Evolutionary conservation across 2,888 invertebrate genomes (phyloP), one percentile per base, ranked within the genome.

Genomic region (Mythimna albipuncta): DNA sequence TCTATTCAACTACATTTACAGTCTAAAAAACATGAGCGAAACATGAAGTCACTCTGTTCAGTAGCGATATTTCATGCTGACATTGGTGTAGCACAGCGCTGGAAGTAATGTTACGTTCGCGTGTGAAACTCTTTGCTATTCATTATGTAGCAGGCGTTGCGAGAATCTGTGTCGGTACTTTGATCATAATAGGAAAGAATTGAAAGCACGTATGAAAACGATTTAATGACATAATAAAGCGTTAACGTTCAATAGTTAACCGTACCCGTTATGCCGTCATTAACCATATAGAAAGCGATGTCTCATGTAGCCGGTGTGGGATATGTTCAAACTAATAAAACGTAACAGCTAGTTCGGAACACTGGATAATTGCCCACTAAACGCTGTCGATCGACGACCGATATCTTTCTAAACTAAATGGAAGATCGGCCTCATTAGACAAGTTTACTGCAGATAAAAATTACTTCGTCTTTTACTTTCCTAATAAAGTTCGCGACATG

Each of bases 101-200:
- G 66, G 82, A 76, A 87, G 80, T 90, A 90, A 91, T 90, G 87
- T 80, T 85, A 81, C 38, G 75, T 85, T 93, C 75, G 91, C 92
- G 90, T 92, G 92, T 82, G 74, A 68, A 59, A 79, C 82, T 79
- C 75, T 75, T 84, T 85, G 73, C 81, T 87, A 89, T 90, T 89
- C 82, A 83, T 89, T 87, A 88, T 86, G 76, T 72, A 78, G 68
- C 72, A 82, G 84, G 83, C 79, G 83, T 77, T 80, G 77, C 81
- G 77, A 83, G 83, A 87, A 87, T 83, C 82, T 86, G 72, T 77
- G 82, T 79, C 64, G 69, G 67, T 77, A 83, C 67, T 74, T 62
- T 75, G 67, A 74, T 69, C 77, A 47, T 65, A 75, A 67, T 71
- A 70, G 55, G 63, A 64, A 71, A 67, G 75, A 73, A 77, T 75